Conservation (phyloP, 2,888 invertebrate genomes). For the Caenorhabditis wallacei region DNA sequence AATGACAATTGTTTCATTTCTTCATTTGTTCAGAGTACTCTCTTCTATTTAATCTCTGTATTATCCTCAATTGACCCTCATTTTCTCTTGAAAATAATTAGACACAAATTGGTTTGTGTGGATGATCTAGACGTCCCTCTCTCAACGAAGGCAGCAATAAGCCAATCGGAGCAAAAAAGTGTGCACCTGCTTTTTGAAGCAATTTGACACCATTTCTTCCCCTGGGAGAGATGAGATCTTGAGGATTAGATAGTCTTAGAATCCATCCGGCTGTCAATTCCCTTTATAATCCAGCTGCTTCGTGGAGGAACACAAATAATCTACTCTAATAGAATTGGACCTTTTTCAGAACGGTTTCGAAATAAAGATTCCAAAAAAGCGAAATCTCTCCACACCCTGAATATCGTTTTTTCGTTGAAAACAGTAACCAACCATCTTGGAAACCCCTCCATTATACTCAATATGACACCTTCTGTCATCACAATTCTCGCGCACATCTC, state of each 20-base stretch:
- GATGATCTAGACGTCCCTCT: no score
- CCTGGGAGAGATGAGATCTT: neutral
- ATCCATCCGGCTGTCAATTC: conserved; percentile 18
- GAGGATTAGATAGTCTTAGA: conserved; percentile 15
- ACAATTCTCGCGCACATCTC: neutral
- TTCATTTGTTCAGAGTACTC: neutral
- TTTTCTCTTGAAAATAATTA: conserved; percentile 29
- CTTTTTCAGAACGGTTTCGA: no score
- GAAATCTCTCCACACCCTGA: no score
- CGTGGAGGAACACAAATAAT: no score
- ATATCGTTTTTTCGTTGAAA: no score
- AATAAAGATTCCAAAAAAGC: no score
- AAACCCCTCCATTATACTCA: conserved; percentile 18
- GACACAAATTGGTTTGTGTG: conserved; percentile 29
- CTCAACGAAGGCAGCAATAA: neutral
- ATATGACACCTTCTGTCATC: conserved; percentile 36
- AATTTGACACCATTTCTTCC: conserved; percentile 37
- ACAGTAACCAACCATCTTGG: no score
- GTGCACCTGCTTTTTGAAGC: conserved; percentile 38
- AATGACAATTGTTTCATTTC: conserved; percentile 6
- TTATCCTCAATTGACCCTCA: conserved; percentile 6
- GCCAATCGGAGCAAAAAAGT: conserved; percentile 31
- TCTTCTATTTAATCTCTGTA: neutral
- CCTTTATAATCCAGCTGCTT: neutral
- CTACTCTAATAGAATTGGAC: no score